Conservation (phyloP, 2,888 invertebrate species). For the Orthonychiurus folsomi region DNA sequence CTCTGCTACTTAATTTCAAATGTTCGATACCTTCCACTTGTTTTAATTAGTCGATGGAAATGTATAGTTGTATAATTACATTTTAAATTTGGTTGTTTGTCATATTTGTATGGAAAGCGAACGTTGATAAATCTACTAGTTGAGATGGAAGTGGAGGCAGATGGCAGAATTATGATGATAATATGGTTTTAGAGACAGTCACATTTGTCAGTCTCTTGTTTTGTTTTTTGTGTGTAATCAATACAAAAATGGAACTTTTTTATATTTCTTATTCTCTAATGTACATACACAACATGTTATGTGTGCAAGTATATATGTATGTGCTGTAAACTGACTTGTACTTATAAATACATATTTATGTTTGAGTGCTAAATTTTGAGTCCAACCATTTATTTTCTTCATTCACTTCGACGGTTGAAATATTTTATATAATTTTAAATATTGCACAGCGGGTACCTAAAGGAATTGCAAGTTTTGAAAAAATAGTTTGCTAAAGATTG, state of each 20-base stretch:
- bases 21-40: background rate
- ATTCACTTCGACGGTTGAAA: no score
- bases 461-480: no score
- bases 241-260: background rate
- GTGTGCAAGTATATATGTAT: background rate
- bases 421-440: no score
- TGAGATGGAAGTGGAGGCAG: background rate
- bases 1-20: background rate
- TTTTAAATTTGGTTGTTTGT: no score
- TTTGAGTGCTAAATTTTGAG: background rate
- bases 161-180: background rate
- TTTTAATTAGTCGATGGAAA: background rate
- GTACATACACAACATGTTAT: background rate
- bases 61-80: background rate
- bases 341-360: conserved; percentile 4
- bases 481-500: no score
- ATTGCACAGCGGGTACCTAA: no score
- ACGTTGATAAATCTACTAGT: background rate
- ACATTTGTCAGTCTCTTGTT: background rate
- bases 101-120: no score
- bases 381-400: conserved; percentile 1
- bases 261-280: background rate
- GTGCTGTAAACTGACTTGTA: background rate
- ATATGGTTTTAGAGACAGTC: background rate
- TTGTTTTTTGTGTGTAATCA: background rate